Conservation (phyloP, 1,140 invertebrate genomes). For the Conopomorpha cramerella region DNA sequence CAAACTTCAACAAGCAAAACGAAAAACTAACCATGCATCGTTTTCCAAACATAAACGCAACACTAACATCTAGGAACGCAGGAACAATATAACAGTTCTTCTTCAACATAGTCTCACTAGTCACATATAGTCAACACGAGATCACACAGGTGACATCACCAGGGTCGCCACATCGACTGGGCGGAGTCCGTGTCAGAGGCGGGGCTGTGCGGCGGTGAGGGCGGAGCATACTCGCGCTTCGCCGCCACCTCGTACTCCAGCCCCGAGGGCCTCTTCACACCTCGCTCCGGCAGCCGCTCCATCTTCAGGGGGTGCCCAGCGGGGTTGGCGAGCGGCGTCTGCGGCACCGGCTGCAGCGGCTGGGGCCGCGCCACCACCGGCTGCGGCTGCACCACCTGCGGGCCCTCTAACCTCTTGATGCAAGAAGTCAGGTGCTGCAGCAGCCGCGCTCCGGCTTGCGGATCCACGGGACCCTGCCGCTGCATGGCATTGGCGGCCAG, state of each 20-base stretch:
- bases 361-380: conserved; percentile 35
- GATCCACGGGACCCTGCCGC: conserved; percentile 68
- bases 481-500: conserved; percentile 77
- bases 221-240: conserved; percentile 54
- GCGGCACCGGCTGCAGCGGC: conserved; percentile 64
- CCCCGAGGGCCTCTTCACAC: conserved; percentile 30
- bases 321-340: conserved; percentile 34
- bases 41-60: conserved; percentile 10
- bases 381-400: conserved; percentile 35
- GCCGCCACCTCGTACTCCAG: conserved; percentile 28
- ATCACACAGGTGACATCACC: conserved; percentile 41
- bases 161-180: conserved; percentile 58
- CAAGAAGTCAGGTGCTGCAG: conserved; percentile 84
- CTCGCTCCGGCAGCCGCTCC: conserved; percentile 28
- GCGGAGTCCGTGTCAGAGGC: conserved; percentile 57
- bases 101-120: conserved; percentile 40
- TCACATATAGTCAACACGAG: too few relatives aligned
- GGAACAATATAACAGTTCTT: conserved; percentile 38
- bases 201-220: conserved; percentile 62
- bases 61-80: conserved; percentile 15
- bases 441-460: conserved; percentile 79
- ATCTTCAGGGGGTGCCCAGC: conserved; percentile 30
- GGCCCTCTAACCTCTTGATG: conserved; percentile 62
- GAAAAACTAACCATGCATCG: conserved; percentile 22
- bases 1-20: conserved; percentile 51